Base-by-base conservation (phyloP, 2,113 vertebrate species). In the Lucifuga dentata region DNA sequence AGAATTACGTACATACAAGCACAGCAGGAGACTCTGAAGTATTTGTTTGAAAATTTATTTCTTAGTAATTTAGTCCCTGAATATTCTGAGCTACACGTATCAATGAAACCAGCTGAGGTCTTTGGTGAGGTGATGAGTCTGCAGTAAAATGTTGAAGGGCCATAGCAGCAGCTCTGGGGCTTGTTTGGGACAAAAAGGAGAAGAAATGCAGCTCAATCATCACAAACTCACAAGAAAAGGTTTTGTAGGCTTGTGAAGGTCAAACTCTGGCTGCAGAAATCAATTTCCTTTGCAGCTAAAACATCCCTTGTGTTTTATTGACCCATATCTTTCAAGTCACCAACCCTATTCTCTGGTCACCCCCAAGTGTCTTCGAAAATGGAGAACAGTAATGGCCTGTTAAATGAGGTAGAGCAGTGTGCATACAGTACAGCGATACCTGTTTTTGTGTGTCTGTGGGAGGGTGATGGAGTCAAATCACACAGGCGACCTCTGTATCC, bases 251-350 rank as follows among this genome's bases (percentile, higher is more conserved):
- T 50, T 73, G 56, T 75, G 85, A 92, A 89, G 84, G 86, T 90
- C 89, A 89, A 66, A 78, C 68, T 84, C 73, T 49, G 60, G 57
- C 63, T 6, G 16, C 73, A 80, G 56, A 89, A 90, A 90, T 90
- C 86, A 74, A 90, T 90, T 91, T 91, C 73, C 83, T 83, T 86
- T 81, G 76, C 57, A 82, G 61, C 76, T 63, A 55, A 84, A 86
- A 72, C 11, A 76, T 85, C 88, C 80, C 72, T 75, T 63, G 87
- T 83, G 81, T 80, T 89, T 88, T 90, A 89, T 88, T 91, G 88
- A 92, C 88, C 88, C 75, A 72, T 70, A 84, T 83, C 75, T 88
- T 89, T 89, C n/a, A 69, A 87, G 81, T 86, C 60, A 15, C 79
- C 66, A 73, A 80, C 66, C 53, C 71, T 58, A 44, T 86, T 87